Evolutionary conservation across 2,797 vertebrate genomes (phyloP), one percentile per base, ranked within the genome.

Genomic region (Tachyglossus aculeatus): DNA sequence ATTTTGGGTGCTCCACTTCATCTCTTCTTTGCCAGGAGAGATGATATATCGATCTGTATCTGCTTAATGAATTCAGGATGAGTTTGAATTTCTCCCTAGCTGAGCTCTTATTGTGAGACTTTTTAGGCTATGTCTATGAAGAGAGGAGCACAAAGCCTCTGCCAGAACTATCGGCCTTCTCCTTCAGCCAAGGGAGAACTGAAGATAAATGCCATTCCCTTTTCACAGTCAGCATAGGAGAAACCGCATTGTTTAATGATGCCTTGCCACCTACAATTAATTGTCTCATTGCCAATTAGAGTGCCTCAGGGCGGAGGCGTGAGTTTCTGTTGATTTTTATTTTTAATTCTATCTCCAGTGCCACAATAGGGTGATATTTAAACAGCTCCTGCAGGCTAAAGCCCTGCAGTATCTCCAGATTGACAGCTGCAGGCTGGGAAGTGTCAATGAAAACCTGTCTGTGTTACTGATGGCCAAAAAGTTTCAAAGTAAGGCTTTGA

Each of bases 341-440:
- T 81, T 79, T 71, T 55, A 36, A 44, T 58, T 39, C 51, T 55
- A 18, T 62, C 48, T 71, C 7, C 74, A 95, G 92, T 89, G 91
- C 77, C 94, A 95, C 45, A 96, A 94, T 53, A 89, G 93, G 86
- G 93, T 95, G 88, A 95, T 96, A 91, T 95, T 97, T 81, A 96
- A 97, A 90, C 94, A 96, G 85, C 92, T 96, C 74, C 93, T 96
- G 2, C 94, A 96, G 89, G 94, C 89, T 2, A 91, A 90, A 0
- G 94, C 93, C 6, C 87, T 96, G 74, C 96, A 94, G 90, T 96
- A 93, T 73, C 90, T 97, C 80, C 95, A 96, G 74, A 95, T 93
- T 29, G 94, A 97, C 92, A 96, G 96, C 88, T 96, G 94, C 82
- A 91, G 95, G 61, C 86, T 96, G 82, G 94, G 92, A 66, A 96